Evolutionary conservation across 2,797 vertebrate species (phyloP).

Genomic region (Myoxocephalus aenaeus): DNA sequence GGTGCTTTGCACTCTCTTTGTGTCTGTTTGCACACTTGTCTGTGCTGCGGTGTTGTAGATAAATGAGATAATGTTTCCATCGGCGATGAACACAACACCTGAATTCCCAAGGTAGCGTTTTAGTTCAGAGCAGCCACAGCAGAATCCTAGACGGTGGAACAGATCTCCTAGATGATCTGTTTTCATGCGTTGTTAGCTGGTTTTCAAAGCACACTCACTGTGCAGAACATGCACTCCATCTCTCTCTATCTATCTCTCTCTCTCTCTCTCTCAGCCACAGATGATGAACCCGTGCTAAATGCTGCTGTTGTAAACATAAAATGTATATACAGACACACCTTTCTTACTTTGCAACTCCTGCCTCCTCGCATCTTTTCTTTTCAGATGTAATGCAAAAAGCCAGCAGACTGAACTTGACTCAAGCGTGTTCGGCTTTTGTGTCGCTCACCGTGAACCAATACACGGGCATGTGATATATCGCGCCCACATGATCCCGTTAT

Average conservation of each 20-base stretch:
- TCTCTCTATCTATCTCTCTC: not conserved
- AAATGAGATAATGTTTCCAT: slow-evolving; percentile 76
- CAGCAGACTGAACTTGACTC: slow-evolving; percentile 23
- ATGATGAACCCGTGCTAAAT: slow-evolving; percentile 53
- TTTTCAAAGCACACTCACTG: slow-evolving; percentile 61
- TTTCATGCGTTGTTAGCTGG: slow-evolving; percentile 70
- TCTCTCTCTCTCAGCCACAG: slow-evolving; percentile 18
- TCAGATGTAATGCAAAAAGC: slow-evolving; percentile 18
- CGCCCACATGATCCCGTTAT: slow-evolving; percentile 44
- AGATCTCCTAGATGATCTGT: slow-evolving; percentile 62
- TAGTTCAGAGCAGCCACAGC: slow-evolving; percentile 66
- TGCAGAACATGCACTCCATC: slow-evolving; percentile 30
- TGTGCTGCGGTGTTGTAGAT: slow-evolving; percentile 60
- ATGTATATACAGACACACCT: slow-evolving; percentile 23
- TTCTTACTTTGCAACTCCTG: slow-evolving; percentile 7
- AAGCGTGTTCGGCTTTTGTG: slow-evolving; percentile 28
- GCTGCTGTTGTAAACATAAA: slow-evolving; percentile 25
- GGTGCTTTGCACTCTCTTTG: slow-evolving; percentile 37
- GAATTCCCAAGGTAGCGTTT: slow-evolving; percentile 73
- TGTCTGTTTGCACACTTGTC: slow-evolving; percentile 50
- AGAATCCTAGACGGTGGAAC: slow-evolving; percentile 60
- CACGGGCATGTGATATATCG: slow-evolving; percentile 18
- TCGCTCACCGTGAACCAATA: slow-evolving; percentile 39
- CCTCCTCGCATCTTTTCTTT: slow-evolving; percentile 1
- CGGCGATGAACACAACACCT: slow-evolving; percentile 69